phyloP scores from a whole-genome alignment of 1,140 invertebrate species.

The Drosophila kepulauana region DNA sequence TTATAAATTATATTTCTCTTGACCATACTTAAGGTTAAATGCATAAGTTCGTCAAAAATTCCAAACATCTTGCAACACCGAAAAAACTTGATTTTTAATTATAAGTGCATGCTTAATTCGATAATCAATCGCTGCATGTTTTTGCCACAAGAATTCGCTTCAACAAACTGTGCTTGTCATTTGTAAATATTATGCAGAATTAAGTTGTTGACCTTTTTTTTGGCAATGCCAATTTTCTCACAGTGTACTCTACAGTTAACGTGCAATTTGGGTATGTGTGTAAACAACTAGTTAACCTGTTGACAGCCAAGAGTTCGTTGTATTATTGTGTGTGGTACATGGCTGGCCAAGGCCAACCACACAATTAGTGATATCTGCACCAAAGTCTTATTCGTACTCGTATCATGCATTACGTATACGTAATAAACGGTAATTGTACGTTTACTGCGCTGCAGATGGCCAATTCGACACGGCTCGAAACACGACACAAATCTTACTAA shows the following conservation, averaged over 20 bases:
- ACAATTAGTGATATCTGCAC: slow-evolving; percentile 58
- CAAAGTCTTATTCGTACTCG: neutral
- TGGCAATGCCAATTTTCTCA: too few relatives aligned
- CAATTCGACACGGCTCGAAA: slow-evolving; percentile 1
- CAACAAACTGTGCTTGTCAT: slow-evolving; percentile 12
- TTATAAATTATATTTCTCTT: too few relatives aligned
- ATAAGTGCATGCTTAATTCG: too few relatives aligned
- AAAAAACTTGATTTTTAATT: too few relatives aligned
- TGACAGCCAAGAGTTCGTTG: slow-evolving; percentile 64
- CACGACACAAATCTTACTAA: neutral
- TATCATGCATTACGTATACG: slow-evolving; percentile 30
- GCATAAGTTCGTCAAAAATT: too few relatives aligned
- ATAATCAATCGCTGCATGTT: too few relatives aligned
- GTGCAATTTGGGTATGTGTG: slow-evolving; percentile 39
- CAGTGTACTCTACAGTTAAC: slow-evolving; percentile 3
- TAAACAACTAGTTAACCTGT: slow-evolving; percentile 56
- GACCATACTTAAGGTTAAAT: too few relatives aligned
- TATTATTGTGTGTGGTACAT: slow-evolving; percentile 63
- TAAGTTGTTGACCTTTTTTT: too few relatives aligned
- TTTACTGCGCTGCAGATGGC: slow-evolving; percentile 9
- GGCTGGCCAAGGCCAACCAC: slow-evolving; percentile 68
- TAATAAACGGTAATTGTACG: slow-evolving; percentile 34
- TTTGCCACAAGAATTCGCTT: too few relatives aligned
- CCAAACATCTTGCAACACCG: too few relatives aligned
- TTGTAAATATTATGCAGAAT: neutral